phyloP scores from a whole-genome alignment of 2,797 vertebrate genomes.

The Fundulus diaphanus region DNA sequence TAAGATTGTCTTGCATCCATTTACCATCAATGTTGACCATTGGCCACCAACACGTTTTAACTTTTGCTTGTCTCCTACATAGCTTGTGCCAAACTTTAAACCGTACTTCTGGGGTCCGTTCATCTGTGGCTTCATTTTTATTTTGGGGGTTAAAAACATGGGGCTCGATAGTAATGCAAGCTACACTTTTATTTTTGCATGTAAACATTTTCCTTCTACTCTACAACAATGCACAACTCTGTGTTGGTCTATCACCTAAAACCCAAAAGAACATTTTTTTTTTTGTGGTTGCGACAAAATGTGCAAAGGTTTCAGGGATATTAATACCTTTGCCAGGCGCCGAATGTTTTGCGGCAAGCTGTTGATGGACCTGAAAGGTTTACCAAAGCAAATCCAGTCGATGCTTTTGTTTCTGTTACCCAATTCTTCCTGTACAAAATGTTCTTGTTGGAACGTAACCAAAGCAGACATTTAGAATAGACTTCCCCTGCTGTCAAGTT shows the following conservation, averaged over 20 bases:
- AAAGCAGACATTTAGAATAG: slow-evolving; percentile 25
- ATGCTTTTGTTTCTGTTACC: slow-evolving; percentile 42
- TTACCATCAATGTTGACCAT: no score
- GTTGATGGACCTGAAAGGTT: slow-evolving; percentile 9
- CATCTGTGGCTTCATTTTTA: no score
- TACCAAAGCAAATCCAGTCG: slow-evolving; percentile 31
- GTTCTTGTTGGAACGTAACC: slow-evolving; percentile 23
- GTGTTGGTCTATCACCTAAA: no score
- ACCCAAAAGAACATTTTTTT: neutral
- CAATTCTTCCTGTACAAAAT: slow-evolving; percentile 12
- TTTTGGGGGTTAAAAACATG: neutral
- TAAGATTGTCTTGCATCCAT: no score
- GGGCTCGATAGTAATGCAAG: neutral
- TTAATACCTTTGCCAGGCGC: neutral
- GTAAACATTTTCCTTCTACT: neutral
- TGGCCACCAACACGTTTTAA: no score
- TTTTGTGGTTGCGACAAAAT: neutral
- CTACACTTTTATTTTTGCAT: neutral
- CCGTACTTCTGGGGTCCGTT: no score
- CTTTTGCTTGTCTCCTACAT: no score
- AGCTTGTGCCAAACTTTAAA: no score
- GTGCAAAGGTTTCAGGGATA: neutral
- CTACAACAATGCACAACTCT: neutral
- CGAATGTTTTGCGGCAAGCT: neutral
- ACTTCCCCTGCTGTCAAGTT: slow-evolving; percentile 30